These are phyloP conservation scores for Cyanoderma ruficeps DNA, from an alignment of 2,113 vertebrate genomes.

Conservation along the genomic window DNA sequence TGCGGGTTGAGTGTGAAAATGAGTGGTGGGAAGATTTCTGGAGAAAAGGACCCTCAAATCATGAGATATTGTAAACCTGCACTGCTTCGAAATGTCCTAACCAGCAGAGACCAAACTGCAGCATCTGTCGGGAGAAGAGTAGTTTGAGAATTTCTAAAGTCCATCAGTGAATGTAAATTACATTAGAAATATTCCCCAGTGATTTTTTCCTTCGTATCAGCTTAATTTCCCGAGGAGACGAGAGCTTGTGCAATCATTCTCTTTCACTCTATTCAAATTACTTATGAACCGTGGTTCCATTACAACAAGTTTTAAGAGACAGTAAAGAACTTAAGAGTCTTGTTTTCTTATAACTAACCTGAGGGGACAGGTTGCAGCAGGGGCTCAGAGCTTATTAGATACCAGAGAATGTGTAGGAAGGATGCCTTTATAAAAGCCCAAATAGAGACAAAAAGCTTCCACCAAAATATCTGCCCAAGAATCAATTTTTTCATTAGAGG, in stretches of 20 bases:
- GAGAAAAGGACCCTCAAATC: background rate
- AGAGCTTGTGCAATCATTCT: background rate
- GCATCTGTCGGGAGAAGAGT: background rate
- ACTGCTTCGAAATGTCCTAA: background rate
- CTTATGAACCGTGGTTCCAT: background rate
- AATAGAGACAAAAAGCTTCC: background rate
- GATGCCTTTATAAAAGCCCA: background rate
- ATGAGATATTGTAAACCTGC: background rate
- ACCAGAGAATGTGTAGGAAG: background rate
- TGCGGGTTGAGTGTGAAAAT: background rate
- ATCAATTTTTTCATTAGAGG: background rate
- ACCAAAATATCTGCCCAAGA: background rate
- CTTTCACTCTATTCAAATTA: background rate
- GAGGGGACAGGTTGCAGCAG: background rate
- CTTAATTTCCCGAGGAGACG: background rate
- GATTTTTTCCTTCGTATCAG: background rate
- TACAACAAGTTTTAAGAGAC: background rate
- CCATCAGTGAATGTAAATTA: background rate
- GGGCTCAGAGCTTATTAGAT: background rate
- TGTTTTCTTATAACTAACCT: background rate
- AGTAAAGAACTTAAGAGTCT: background rate
- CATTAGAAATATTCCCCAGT: background rate
- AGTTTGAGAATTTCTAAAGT: background rate
- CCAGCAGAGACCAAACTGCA: background rate
- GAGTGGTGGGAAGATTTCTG: background rate